Evolutionary conservation across 2,113 vertebrate species (phyloP).

Genomic region (Zosterops hypoxanthus): DNA sequence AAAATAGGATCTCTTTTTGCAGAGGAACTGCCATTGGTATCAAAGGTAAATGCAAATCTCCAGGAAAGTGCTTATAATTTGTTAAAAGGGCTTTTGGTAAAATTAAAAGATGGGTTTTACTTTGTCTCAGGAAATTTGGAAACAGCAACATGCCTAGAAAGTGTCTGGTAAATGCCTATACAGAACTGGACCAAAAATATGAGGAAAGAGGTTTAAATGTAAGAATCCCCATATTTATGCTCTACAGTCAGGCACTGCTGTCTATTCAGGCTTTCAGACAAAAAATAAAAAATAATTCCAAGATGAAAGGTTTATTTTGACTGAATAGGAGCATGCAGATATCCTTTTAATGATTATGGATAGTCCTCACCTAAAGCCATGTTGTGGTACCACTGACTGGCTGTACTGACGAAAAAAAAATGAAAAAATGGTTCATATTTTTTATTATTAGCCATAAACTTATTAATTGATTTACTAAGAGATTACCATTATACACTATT

Average conservation of each 20-base stretch:
- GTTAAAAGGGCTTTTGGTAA: neutral
- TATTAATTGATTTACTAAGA: slow-evolving; percentile 53
- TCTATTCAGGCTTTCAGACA: neutral
- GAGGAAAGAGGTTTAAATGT: neutral
- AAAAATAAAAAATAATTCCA: neutral
- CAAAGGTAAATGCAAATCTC: neutral
- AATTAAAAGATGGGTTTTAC: neutral
- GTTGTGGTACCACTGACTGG: neutral
- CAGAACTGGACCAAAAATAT: neutral
- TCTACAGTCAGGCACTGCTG: neutral
- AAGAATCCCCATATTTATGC: neutral
- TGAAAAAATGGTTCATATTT: neutral
- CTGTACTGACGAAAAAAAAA: neutral
- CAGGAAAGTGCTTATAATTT: neutral
- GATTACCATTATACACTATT: neutral
- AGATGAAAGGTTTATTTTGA: neutral
- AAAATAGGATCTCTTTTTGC: neutral
- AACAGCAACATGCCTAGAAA: neutral
- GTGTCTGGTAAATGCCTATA: neutral
- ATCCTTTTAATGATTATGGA: neutral
- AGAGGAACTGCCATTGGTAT: neutral
- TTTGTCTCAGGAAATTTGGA: neutral
- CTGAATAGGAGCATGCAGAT: neutral
- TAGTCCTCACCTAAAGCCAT: neutral
- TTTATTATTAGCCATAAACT: slow-evolving; percentile 43